Percentiles rank a stretch among this genome's conserved stretches.
Conservation (phyloP, 37 sponge, comb jelly and placozoan genomes). For the Eunapius fragilis region DNA sequence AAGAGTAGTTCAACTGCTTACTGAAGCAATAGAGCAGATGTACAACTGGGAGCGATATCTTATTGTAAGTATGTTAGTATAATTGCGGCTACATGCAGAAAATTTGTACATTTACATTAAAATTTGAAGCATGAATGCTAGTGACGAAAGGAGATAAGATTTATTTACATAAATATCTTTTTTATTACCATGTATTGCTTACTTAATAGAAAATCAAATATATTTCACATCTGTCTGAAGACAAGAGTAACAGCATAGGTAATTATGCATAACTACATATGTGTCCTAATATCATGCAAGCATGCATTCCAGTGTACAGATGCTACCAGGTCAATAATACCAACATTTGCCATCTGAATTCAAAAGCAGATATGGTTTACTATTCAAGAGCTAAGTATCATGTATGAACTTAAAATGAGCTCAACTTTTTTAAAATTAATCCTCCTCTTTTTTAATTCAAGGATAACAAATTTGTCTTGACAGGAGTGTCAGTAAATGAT, state of each 20-base stretch:
- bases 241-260: neutral
- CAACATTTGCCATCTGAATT: slow-evolving; percentile 34
- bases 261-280: neutral
- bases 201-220: neutral
- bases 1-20: slow-evolving; percentile 21
- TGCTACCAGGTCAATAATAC: slow-evolving; percentile 29
- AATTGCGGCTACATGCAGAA: too few relatives aligned
- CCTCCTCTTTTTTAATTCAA: neutral
- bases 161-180: too few relatives aligned
- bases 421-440: neutral
- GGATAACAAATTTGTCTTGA: slow-evolving; percentile 57
- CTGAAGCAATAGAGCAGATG: neutral
- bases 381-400: slow-evolving; percentile 14
- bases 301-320: slow-evolving; percentile 12
- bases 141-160: too few relatives aligned
- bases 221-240: neutral
- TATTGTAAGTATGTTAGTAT: slow-evolving; percentile 23
- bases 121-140: too few relatives aligned
- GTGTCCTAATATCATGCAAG: too few relatives aligned
- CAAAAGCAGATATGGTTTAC: slow-evolving; percentile 40
- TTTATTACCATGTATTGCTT: neutral
- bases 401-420: neutral
- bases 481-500: slow-evolving; percentile 57
- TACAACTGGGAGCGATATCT: slow-evolving; percentile 31
- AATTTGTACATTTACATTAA: too few relatives aligned